Evolutionary conservation across 92 coral and sea anemone genomes (phyloP).

Genomic region (Diadumene lineata): DNA sequence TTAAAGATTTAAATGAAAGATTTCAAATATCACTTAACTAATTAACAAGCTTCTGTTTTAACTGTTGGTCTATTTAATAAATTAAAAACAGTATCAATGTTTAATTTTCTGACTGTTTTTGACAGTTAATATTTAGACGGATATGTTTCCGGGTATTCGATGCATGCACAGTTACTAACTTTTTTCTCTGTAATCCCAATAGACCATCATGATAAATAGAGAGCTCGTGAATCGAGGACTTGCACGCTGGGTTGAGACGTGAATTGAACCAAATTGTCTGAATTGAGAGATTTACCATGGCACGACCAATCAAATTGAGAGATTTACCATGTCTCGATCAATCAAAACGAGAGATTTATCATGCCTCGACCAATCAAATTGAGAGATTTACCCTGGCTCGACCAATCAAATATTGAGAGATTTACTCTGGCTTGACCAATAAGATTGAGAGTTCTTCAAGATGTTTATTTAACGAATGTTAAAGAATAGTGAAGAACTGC

Average conservation of each 20-base stretch:
- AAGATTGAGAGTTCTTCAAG: too few relatives aligned
- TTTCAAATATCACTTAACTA: too few relatives aligned
- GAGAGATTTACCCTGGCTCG: neutral
- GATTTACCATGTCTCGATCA: neutral
- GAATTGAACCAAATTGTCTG: neutral
- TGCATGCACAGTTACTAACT: neutral
- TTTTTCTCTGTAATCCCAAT: slow-evolving; percentile 6
- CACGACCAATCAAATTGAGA: neutral
- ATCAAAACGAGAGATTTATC: neutral
- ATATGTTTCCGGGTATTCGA: neutral
- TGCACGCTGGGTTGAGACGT: slow-evolving; percentile 94
- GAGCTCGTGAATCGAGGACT: slow-evolving; percentile 86
- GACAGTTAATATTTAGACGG: too few relatives aligned
- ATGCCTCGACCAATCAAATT: neutral
- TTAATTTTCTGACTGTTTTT: too few relatives aligned
- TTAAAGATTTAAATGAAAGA: too few relatives aligned
- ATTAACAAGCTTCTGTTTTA: too few relatives aligned
- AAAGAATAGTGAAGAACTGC: too few relatives aligned
- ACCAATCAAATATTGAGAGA: too few relatives aligned
- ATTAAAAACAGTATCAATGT: too few relatives aligned
- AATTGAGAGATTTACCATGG: neutral
- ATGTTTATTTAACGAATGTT: too few relatives aligned
- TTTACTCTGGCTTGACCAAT: too few relatives aligned
- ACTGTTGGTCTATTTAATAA: too few relatives aligned
- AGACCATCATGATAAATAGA: slow-evolving; percentile 89